These are phyloP conservation scores for Ephialtes manifestator DNA, from an alignment of 2,888 invertebrate genomes.

Conservation along the genomic window DNA sequence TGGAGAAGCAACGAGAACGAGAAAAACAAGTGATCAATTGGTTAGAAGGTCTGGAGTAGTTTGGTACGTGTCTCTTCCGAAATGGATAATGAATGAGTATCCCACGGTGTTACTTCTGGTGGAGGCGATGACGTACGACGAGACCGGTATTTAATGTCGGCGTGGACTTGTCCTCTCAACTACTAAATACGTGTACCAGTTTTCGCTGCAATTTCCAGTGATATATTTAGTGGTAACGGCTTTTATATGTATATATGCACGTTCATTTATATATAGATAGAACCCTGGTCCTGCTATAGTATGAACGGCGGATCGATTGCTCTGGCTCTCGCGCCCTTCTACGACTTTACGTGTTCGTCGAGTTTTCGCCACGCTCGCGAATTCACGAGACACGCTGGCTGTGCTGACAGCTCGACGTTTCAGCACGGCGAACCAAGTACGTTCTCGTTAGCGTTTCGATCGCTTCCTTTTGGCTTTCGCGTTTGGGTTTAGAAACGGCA, in stretches of 20 bases:
- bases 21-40: constrained; percentile 9
- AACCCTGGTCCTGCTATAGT: background rate
- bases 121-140: constrained; percentile 25
- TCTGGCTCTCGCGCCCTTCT: constrained; percentile 18
- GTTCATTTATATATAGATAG: background rate
- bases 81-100: constrained; percentile 58
- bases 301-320: constrained; percentile 29
- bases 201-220: background rate
- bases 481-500: constrained; percentile 21
- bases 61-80: constrained; percentile 23
- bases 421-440: constrained; percentile 22
- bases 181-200: constrained; percentile 23
- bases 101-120: constrained; percentile 52
- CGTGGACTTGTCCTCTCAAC: constrained; percentile 10
- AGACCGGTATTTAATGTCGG: constrained; percentile 36
- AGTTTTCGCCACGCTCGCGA: constrained; percentile 52
- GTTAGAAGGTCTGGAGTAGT: background rate
- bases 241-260: background rate
- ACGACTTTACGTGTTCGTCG: constrained; percentile 48
- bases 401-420: constrained; percentile 50
- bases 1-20: constrained; percentile 9
- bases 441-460: constrained; percentile 68
- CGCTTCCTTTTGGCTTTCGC: constrained; percentile 58
- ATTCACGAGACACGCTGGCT: constrained; percentile 53
- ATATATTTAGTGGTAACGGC: background rate